These are phyloP conservation scores for Drosophila aff. DNA, from an alignment of 1,140 invertebrate genomes.

Conservation along the genomic window DNA sequence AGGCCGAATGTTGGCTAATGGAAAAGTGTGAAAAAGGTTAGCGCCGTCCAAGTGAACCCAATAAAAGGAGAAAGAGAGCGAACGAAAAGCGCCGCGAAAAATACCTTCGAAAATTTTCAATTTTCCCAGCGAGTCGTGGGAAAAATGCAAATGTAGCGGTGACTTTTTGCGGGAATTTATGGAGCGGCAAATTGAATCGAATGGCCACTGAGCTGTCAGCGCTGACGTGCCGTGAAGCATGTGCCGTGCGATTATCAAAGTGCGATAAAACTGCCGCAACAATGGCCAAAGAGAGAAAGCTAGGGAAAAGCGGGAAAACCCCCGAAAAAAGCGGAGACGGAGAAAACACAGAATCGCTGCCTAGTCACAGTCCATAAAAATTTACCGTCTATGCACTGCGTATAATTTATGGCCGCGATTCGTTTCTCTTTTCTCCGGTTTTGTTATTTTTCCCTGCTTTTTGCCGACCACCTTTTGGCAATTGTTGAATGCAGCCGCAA, in stretches of 20 bases:
- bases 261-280: conserved; percentile 73
- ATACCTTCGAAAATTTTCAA: conserved; percentile 33
- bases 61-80: conserved; percentile 14
- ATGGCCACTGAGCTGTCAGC: conserved; percentile 49
- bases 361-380: conserved; percentile 74
- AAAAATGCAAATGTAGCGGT: conserved; percentile 55
- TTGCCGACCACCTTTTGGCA: conserved; percentile 63
- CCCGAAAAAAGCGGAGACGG: conserved; percentile 8
- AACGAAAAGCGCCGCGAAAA: conserved; percentile 8
- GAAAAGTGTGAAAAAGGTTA: conserved; percentile 69
- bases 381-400: conserved; percentile 73
- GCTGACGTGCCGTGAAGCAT: conserved; percentile 73
- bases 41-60: conserved; percentile 28
- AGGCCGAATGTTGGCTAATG: conserved; percentile 56
- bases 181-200: conserved; percentile 74
- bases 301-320: conserved; percentile 3
- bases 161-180: conserved; percentile 74
- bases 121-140: conserved; percentile 39
- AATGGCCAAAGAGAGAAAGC: conserved; percentile 43
- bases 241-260: conserved; percentile 76
- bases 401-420: conserved; percentile 68
- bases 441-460: conserved; percentile 24
- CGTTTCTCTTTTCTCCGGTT: conserved; percentile 12
- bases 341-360: conserved; percentile 18
- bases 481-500: conserved; percentile 73